Base-by-base conservation (phyloP, 2,113 vertebrate species). In the Salvelinus fontinalis region DNA sequence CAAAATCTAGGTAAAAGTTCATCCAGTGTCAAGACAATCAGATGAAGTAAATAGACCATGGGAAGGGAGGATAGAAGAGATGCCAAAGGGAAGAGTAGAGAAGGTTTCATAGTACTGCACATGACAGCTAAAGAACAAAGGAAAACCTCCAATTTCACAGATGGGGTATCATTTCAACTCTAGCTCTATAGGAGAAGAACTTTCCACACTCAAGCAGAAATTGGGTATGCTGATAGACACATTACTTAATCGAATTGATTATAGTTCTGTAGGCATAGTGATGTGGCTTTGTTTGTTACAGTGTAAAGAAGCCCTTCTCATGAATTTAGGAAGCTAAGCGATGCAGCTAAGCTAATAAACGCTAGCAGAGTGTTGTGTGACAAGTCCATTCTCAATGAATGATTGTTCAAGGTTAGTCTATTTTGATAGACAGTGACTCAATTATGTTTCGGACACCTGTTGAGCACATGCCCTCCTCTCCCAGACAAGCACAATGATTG, bases 401-500 rank as follows among this genome's bases (percentile, higher is more conserved):
- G 31, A 20, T 34, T 18, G 8, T 4, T 4, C 67, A n/a, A 44
- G 67, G 31, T 69, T 34, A 20, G 31, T 20, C 6, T 69, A 69
- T 69, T 39, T 39, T 34, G 18, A 69, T 34, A 68, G 18, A 18
- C 51, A 18, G 51, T 54, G 51, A 54, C 13, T 12, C 14, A 51
- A 64, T 39, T 11, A 98, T 92, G 70, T 98, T 97, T n/a, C 92
- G 93, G 82, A 92, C 95, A 83, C 97, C 39, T 98, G 90, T 96
- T 97, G 96, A 97, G 86, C 18, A 82, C 71, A 60, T 64, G n/a
- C 9, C 24, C 24, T 64, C 60, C 60, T 11, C 8, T 11, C 6
- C 22, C 20, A 26, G 24, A 64, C 60, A 26, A 16, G 60, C n/a
- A 9, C 24, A 26, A 26, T 11, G n/a, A 64, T 9, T 64, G 60